Percentiles rank a stretch among this genome's conserved stretches.
Conservation (phyloP, 2,113 vertebrate genomes). For the Serinus canaria region DNA sequence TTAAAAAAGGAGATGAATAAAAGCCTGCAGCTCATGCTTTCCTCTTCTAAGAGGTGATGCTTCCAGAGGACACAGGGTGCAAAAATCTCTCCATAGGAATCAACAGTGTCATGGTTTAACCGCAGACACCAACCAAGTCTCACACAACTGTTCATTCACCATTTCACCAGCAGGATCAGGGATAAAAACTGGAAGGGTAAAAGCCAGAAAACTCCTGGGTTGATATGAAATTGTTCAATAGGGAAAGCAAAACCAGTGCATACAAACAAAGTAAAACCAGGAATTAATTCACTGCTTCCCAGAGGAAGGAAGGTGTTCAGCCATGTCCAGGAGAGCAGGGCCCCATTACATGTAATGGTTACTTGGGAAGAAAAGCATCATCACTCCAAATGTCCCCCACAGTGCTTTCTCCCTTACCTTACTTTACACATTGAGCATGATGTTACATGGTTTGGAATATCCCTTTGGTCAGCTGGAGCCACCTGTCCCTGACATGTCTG, state of each 20-base stretch:
- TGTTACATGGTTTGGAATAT: background rate
- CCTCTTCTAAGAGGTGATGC: rapidly evolving
- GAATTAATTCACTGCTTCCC: background rate
- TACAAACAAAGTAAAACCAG: background rate
- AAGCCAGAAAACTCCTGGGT: background rate
- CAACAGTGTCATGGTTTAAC: background rate
- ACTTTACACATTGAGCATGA: background rate
- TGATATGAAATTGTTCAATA: background rate
- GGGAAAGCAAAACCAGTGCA: background rate
- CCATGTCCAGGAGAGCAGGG: background rate
- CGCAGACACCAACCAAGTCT: background rate
- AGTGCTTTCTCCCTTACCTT: background rate
- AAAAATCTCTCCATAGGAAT: background rate
- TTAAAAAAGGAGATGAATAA: background rate
- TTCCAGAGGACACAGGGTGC: background rate
- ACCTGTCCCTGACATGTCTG: too few relatives aligned
- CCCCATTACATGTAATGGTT: too few relatives aligned
- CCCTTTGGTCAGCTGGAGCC: background rate
- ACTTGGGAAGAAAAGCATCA: background rate
- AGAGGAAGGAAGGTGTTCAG: background rate
- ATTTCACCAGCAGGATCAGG: background rate
- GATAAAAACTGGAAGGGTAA: background rate
- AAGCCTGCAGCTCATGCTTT: background rate
- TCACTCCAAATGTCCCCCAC: background rate
- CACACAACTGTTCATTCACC: rapidly evolving